Evolutionary conservation across 1,140 invertebrate species (phyloP), one percentile per base, ranked within the genome.

Genomic region (Trachymyrmex cornetzi): DNA sequence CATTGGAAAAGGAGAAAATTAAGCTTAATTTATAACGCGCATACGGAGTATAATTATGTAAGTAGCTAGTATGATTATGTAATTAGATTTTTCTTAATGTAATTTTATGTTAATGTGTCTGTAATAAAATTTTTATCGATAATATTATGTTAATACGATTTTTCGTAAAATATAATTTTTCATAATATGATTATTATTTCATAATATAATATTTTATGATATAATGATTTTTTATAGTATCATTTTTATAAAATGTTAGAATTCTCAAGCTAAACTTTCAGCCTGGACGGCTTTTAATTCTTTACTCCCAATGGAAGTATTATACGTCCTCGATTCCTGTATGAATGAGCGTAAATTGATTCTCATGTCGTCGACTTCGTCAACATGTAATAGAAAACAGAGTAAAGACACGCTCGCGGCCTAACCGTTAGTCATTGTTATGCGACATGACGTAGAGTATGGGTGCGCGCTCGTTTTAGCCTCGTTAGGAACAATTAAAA

Each of bases 401-500:
- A 90, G 74, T 75, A 72, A 72, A 85, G 74, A 79, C 89, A 82
- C 77, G 81, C 86, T 88, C 87, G 44, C 38, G 80, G 63, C 22
- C 66, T 24, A 50, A 87, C 88, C 90, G 92, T 93, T 93, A 92
- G 88, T 87, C 89, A 92, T 91, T 92, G 90, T 92, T 90, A 87
- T 75, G 86, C 89, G 86, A 88, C 86, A 64, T 86, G 77, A 90
- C 86, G 89, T 75, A 34, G 77, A 86, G 74, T 77, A 86, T 57
- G 50, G 34, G 30, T 53, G 64, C 44, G 69, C 48, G 61, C 85
- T 77, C 59, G 87, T 84, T 85, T 69, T 88, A 86, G 89, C 74
- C 82, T 93, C 89, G 88, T 93, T 92, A 91, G 89, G 67, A 88
- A 93, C 92, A 93, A 94, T 93, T 93, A 92, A 92, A 93, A 92